Conservation (phyloP, 1,140 invertebrate species). For the Delia radicum region DNA sequence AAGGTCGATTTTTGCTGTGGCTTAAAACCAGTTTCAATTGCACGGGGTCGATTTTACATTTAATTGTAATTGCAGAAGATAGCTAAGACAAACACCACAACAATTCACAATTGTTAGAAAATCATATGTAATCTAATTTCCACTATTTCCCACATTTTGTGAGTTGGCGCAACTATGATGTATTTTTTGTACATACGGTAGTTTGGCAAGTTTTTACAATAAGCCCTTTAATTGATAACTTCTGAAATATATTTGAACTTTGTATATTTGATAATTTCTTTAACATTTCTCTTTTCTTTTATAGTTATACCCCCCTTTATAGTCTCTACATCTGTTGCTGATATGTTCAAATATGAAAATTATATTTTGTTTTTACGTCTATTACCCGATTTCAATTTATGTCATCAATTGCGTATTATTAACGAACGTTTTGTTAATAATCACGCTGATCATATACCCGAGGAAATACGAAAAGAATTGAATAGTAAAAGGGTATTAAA, state of each 20-base stretch:
- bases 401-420: slow-evolving; percentile 49
- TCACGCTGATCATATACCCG: background rate
- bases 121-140: too few species aligned
- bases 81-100: too few species aligned
- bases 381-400: slow-evolving; percentile 51
- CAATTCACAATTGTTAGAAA: too few species aligned
- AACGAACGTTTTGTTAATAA: slow-evolving; percentile 46
- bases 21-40: too few species aligned
- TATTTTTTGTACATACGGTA: too few species aligned
- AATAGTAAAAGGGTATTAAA: slow-evolving; percentile 4
- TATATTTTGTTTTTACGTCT: slow-evolving; percentile 42
- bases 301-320: slow-evolving; percentile 47
- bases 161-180: too few species aligned
- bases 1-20: too few species aligned
- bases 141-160: too few species aligned
- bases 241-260: slow-evolving; percentile 10
- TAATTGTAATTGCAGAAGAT: too few species aligned
- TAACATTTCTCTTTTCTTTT: background rate
- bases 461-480: background rate
- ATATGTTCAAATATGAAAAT: slow-evolving; percentile 43
- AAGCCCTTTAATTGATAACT: too few species aligned
- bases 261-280: slow-evolving; percentile 4
- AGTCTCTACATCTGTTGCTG: slow-evolving; percentile 38
- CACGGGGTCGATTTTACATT: too few species aligned
- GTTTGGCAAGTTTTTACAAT: too few species aligned